Evolutionary conservation across 2,797 vertebrate species (phyloP).

Genomic region (Nannoperca australis): DNA sequence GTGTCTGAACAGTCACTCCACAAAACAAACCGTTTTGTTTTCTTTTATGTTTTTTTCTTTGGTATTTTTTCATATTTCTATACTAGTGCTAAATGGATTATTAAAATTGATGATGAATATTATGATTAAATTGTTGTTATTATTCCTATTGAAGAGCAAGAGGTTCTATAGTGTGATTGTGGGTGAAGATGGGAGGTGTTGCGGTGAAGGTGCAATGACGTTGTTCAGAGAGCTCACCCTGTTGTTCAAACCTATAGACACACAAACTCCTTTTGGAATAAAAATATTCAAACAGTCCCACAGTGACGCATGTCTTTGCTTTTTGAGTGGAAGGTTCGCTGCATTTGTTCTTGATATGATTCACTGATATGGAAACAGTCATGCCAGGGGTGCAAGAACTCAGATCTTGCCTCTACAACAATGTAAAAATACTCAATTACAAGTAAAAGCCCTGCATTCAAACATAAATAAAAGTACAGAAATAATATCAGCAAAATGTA

Average conservation of each 20-base stretch:
- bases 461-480: not conserved
- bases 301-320: slow-evolving; percentile 34
- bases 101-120: slow-evolving; percentile 81
- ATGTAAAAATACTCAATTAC: not conserved
- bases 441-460: not conserved
- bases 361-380: not conserved
- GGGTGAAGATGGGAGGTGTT: slow-evolving; percentile 38
- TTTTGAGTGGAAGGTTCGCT: not conserved
- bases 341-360: not conserved
- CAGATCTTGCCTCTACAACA: not conserved
- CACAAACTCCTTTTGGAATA: slow-evolving; percentile 79
- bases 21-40: slow-evolving; percentile 65
- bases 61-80: slow-evolving; percentile 85
- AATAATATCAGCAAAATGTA: not conserved
- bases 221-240: slow-evolving; percentile 65
- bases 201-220: slow-evolving; percentile 51
- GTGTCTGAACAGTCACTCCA: slow-evolving; percentile 54
- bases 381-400: not conserved
- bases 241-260: slow-evolving; percentile 78
- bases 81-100: slow-evolving; percentile 84
- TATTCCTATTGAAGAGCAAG: slow-evolving; percentile 73
- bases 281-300: slow-evolving; percentile 69
- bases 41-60: slow-evolving; percentile 78
- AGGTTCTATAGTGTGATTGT: slow-evolving; percentile 67
- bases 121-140: slow-evolving; percentile 82